These are phyloP conservation scores for Matsumyia berberina DNA, from an alignment of 2,888 invertebrate genomes.

Conservation along the genomic window DNA sequence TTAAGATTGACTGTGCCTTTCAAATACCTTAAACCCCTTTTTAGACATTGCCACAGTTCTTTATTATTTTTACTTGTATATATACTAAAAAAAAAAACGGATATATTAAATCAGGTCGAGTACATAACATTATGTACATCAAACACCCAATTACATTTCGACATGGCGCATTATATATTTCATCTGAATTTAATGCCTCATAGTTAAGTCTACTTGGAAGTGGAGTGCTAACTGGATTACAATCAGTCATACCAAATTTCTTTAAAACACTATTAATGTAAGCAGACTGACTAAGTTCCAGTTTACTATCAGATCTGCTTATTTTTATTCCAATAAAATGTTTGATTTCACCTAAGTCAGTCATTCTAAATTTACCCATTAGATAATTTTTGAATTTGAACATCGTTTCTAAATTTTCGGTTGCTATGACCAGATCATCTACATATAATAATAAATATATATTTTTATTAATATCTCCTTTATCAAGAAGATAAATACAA, in stretches of 20 bases:
- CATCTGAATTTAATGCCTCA: slow-evolving; percentile 76
- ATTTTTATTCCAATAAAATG: slow-evolving; percentile 74
- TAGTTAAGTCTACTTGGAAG: slow-evolving; percentile 76
- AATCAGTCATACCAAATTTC: slow-evolving; percentile 15
- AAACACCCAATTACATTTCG: slow-evolving; percentile 19
- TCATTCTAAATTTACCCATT: slow-evolving; percentile 74
- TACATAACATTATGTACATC: slow-evolving; percentile 13
- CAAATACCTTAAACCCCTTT: too few species aligned
- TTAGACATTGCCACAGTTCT: too few species aligned
- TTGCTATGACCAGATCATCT: slow-evolving; percentile 60
- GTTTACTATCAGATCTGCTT: slow-evolving; percentile 45
- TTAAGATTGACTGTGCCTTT: too few species aligned
- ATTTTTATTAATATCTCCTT: slow-evolving; percentile 45
- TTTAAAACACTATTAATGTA: slow-evolving; percentile 12
- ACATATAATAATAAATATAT: slow-evolving; percentile 51
- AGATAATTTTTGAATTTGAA: slow-evolving; percentile 74
- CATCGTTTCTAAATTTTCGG: slow-evolving; percentile 52
- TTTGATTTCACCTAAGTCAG: slow-evolving; percentile 76
- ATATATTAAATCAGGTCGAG: neutral
- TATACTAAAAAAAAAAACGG: too few species aligned
- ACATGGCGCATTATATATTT: slow-evolving; percentile 68
- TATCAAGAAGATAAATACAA: slow-evolving; percentile 71
- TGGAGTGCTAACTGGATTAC: slow-evolving; percentile 68
- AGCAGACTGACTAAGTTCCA: neutral
- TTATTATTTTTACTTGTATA: too few species aligned